Percentiles rank a stretch among this genome's conserved stretches.
Evolutionary conservation across 2,888 invertebrate species (phyloP).

Genomic region (Ichneumon xanthorius): DNA sequence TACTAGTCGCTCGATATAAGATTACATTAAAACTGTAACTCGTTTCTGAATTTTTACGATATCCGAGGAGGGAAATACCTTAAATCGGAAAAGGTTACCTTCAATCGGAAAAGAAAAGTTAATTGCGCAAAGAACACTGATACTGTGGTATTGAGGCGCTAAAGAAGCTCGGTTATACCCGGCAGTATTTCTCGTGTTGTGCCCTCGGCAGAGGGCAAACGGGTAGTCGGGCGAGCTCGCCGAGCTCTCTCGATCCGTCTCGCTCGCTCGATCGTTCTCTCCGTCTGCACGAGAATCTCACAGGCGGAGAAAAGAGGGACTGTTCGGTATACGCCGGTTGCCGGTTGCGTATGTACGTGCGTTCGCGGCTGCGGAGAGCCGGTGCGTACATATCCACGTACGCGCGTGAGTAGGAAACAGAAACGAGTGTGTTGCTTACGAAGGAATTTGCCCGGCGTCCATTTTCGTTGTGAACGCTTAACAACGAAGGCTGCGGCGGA

Average conservation of each 20-base stretch:
- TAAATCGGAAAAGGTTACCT: background rate
- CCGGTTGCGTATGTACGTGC: conserved; percentile 43
- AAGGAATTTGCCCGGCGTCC: conserved; percentile 65
- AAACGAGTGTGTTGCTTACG: conserved; percentile 58
- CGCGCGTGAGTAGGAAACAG: conserved; percentile 69
- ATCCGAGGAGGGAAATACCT: background rate
- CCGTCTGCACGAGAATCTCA: conserved; percentile 24
- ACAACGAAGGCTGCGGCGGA: background rate
- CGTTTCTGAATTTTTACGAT: background rate
- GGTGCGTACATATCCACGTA: conserved; percentile 30
- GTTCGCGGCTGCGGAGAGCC: conserved; percentile 17
- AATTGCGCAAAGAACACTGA: conserved; percentile 7
- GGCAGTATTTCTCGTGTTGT: conserved; percentile 19
- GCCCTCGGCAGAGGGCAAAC: conserved; percentile 30
- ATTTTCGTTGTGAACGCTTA: conserved; percentile 51
- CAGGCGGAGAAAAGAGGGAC: conserved; percentile 24
- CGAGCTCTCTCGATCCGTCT: background rate
- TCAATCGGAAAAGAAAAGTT: conserved; percentile 3
- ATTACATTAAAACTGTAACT: background rate
- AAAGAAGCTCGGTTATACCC: conserved; percentile 2
- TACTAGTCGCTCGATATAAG: no score
- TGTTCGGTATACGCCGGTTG: conserved; percentile 4
- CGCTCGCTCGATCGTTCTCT: background rate
- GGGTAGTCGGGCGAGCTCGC: conserved; percentile 14
- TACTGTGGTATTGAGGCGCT: background rate